Conservation (phyloP, 1,140 invertebrate species). For the Ceratina japonica region DNA sequence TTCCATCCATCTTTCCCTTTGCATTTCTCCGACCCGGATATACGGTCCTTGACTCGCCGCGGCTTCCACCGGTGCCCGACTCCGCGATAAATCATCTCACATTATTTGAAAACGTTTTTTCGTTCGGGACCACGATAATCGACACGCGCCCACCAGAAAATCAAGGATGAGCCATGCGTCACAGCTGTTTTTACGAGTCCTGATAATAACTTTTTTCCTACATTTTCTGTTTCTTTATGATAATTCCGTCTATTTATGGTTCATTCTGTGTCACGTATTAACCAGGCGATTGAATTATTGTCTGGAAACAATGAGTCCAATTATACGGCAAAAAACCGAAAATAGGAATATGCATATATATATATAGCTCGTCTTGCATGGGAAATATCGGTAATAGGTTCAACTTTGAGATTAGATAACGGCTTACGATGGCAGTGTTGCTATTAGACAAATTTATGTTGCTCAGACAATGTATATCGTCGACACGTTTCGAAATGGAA, state of each 20-base stretch:
- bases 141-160: too few species aligned
- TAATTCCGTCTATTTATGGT: too few species aligned
- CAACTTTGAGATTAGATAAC: constrained; percentile 41
- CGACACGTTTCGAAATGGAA: too few species aligned
- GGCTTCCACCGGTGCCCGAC: not conserved
- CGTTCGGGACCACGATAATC: too few species aligned
- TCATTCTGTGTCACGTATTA: too few species aligned
- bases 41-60: constrained; percentile 17
- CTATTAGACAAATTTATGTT: constrained; percentile 26
- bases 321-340: not conserved
- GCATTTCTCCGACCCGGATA: constrained; percentile 51
- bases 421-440: not conserved
- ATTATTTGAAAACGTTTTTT: too few species aligned
- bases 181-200: too few species aligned
- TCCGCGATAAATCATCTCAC: not conserved
- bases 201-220: too few species aligned
- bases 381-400: not conserved
- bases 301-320: too few species aligned
- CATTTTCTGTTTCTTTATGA: too few species aligned
- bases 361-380: not conserved
- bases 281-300: too few species aligned
- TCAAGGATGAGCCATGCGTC: too few species aligned
- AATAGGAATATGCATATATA: not conserved
- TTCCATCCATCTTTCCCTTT: constrained; percentile 54
- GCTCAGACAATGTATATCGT: not conserved